Evolutionary conservation across 2,113 vertebrate genomes (phyloP), one percentile per base, ranked within the genome.

Genomic region (Malurus melanocephalus): DNA sequence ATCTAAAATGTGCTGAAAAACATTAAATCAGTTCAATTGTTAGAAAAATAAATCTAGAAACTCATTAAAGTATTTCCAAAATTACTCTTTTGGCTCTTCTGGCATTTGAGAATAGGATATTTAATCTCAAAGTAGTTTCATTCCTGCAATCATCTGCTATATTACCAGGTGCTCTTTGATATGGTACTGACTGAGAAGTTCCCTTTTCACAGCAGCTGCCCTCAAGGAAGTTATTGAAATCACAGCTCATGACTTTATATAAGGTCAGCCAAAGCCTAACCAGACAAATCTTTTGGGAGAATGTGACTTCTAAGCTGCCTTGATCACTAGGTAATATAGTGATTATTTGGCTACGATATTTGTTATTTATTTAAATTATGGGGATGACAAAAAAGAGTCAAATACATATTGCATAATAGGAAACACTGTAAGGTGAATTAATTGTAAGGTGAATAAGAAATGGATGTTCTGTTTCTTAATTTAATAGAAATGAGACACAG

Each of bases 241-340:
- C 32, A 52, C 30, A 81, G 17, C 19, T 77, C 16, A 4, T 48
- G 32, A 27, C 38, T 67, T 86, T 72, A 72, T 3, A 7, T 56
- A 72, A 66, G 23, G 24, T 71, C 56, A 66, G 76, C 48, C 61
- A 71, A 93, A 85, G 71, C 14, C 21, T 64, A 69, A 84, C 38
- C 27, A 74, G 71, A 51, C 30, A 28, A 46, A 53, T 71, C 10
- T 62, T 91, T 56, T 40, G 22, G 24, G 35, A 64, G 27, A 76
- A 10, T 46, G 16, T 45, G 45, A 28, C 8, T 72, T 56, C 22
- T 52, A 48, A 45, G 27, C 40, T 45, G 53, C 22, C 38, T 90
- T 0, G 0, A 21, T 65, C 28, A 20, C 11, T 72, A 51, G 35
- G 64, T 59, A 72, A 24, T 56, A 10, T 5, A 32, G n/a, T 33